These are phyloP conservation scores for Amaurobius ferox DNA, from an alignment of 2,888 invertebrate genomes.

Conservation along the genomic window DNA sequence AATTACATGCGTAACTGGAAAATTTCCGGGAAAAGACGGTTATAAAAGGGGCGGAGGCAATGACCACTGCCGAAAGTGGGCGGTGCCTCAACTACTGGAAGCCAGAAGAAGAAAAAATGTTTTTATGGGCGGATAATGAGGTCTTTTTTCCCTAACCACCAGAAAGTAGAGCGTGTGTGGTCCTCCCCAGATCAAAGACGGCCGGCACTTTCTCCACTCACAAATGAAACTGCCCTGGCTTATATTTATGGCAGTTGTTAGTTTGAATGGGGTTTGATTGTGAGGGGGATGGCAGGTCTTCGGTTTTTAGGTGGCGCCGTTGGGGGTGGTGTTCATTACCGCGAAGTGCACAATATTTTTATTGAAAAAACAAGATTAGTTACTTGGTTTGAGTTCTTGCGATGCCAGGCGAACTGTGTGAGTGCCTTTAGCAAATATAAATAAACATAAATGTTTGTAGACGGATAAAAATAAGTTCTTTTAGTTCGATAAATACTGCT, in stretches of 20 bases:
- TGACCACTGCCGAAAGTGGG: background rate
- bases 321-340: background rate
- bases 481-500: too few species aligned
- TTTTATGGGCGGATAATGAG: slow-evolving; percentile 30
- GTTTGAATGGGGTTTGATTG: background rate
- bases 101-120: background rate
- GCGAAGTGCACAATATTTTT: background rate
- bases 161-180: slow-evolving; percentile 37
- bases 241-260: slow-evolving; percentile 12
- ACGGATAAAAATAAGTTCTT: too few species aligned
- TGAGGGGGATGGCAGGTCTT: background rate
- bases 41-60: background rate
- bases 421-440: too few species aligned
- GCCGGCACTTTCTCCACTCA: background rate
- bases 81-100: background rate
- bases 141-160: slow-evolving; percentile 1
- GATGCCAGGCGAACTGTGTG: too few species aligned
- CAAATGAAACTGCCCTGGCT: background rate
- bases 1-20: too few species aligned
- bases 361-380: too few species aligned
- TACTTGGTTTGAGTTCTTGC: too few species aligned
- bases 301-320: background rate
- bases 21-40: too few species aligned
- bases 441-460: too few species aligned
- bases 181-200: slow-evolving; percentile 13